These are phyloP conservation scores for Heliocidaris erythrogramma DNA, from an alignment of 35 echinoderm and acorn worm genomes.

Conservation along the genomic window DNA sequence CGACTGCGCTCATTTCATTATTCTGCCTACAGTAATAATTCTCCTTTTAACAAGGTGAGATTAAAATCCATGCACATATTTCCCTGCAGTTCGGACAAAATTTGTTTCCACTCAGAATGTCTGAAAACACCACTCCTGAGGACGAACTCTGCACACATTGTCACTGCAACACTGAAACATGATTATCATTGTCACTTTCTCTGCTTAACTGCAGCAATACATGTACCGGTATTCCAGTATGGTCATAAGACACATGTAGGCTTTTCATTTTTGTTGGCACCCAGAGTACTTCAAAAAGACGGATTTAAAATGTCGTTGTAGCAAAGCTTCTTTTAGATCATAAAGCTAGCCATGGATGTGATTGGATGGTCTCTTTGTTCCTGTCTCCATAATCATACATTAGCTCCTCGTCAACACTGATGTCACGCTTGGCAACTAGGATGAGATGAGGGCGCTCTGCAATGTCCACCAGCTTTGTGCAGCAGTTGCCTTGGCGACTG, in stretches of 20 bases:
- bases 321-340: constrained; percentile 20
- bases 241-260: neutral
- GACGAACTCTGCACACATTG: too few species aligned
- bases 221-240: neutral
- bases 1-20: too few species aligned
- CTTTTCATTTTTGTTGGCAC: neutral
- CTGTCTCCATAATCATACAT: constrained; percentile 95
- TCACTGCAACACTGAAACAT: too few species aligned
- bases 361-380: constrained; percentile 68
- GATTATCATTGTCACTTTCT: too few species aligned
- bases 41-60: too few species aligned
- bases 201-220: neutral
- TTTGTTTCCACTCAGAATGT: too few species aligned
- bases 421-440: constrained; percentile 74
- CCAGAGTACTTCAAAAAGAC: neutral
- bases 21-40: too few species aligned
- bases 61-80: too few species aligned
- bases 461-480: constrained; percentile 74
- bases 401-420: constrained; percentile 75
- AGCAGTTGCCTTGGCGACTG: constrained; percentile 89
- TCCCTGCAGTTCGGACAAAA: too few species aligned
- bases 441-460: constrained; percentile 77
- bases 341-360: constrained; percentile 87
- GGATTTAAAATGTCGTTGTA: neutral
- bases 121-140: too few species aligned